These are phyloP conservation scores for Knipowitschia caucasica DNA, from an alignment of 2,797 vertebrate genomes.

Conservation along the genomic window DNA sequence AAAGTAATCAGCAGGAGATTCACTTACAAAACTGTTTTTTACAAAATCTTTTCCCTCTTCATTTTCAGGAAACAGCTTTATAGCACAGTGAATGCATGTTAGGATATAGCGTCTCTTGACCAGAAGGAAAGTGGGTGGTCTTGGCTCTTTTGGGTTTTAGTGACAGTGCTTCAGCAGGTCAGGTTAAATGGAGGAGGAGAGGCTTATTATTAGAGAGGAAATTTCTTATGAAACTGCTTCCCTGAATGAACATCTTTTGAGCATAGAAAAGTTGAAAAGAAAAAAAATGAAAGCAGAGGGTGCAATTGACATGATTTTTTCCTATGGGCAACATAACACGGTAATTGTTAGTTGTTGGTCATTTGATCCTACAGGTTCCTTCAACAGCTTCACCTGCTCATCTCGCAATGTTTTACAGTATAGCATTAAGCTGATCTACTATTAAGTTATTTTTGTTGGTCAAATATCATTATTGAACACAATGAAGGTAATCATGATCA, in stretches of 20 bases:
- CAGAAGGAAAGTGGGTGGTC: slow-evolving; percentile 22
- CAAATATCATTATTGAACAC: too few relatives aligned
- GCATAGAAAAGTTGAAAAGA: too few relatives aligned
- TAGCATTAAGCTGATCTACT: too few relatives aligned
- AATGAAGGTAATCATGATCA: too few relatives aligned
- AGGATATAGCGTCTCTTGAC: slow-evolving; percentile 4
- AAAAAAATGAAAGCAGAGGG: neutral
- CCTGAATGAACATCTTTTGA: slow-evolving; percentile 18
- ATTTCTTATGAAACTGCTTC: slow-evolving; percentile 19
- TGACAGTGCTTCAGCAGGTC: slow-evolving; percentile 8
- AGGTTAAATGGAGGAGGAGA: slow-evolving; percentile 17
- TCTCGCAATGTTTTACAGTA: too few relatives aligned
- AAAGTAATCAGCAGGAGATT: slow-evolving; percentile 23
- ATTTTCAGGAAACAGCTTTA: slow-evolving; percentile 21
- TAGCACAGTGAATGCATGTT: neutral
- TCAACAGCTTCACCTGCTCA: too few relatives aligned
- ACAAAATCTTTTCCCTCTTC: slow-evolving; percentile 22
- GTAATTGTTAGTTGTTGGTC: too few relatives aligned
- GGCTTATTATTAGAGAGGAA: slow-evolving; percentile 33
- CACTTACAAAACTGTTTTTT: slow-evolving; percentile 32
- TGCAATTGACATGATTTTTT: neutral
- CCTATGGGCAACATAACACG: neutral
- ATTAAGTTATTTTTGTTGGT: too few relatives aligned
- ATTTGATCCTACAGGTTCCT: too few relatives aligned
- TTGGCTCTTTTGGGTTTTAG: slow-evolving; percentile 20